Evolutionary conservation across 2,888 invertebrate genomes (phyloP).

Genomic region (Pemphredon lugubris): DNA sequence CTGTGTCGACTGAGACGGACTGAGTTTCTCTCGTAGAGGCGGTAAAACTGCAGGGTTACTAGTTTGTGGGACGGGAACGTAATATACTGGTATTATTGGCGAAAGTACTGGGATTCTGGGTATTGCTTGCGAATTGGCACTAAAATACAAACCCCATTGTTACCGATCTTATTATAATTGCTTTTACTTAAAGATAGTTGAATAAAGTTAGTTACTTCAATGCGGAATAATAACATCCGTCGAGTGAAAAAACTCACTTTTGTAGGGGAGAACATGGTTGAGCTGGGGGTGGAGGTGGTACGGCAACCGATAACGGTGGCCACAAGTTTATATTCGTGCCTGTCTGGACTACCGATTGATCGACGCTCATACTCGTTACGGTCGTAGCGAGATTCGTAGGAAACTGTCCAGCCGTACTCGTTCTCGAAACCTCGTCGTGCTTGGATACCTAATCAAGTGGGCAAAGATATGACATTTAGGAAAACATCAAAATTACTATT

Average conservation of each 20-base stretch:
- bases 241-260: conserved; percentile 66
- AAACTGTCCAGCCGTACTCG: conserved; percentile 46
- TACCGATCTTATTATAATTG: not conserved
- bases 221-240: too few relatives aligned
- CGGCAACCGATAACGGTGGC: conserved; percentile 84
- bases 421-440: conserved; percentile 61
- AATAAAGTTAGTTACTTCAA: too few relatives aligned
- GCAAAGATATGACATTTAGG: too few relatives aligned
- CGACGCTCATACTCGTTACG: conserved; percentile 53
- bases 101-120: conserved; percentile 80
- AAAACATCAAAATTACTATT: too few relatives aligned
- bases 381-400: conserved; percentile 49
- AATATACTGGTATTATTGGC: conserved; percentile 82
- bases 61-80: conserved; percentile 82
- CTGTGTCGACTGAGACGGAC: conserved; percentile 32
- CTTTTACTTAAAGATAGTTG: too few relatives aligned
- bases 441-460: conserved; percentile 64
- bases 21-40: conserved; percentile 38
- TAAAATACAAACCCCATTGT: conserved; percentile 44
- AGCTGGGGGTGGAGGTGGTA: conserved; percentile 78
- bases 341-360: conserved; percentile 67
- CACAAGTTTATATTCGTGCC: conserved; percentile 82
- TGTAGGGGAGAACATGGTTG: conserved; percentile 73
- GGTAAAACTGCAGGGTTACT: conserved; percentile 47
- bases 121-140: conserved; percentile 62